These are phyloP conservation scores for Lissocephala sabroskyi DNA, from an alignment of 2,888 invertebrate genomes.

Conservation along the genomic window DNA sequence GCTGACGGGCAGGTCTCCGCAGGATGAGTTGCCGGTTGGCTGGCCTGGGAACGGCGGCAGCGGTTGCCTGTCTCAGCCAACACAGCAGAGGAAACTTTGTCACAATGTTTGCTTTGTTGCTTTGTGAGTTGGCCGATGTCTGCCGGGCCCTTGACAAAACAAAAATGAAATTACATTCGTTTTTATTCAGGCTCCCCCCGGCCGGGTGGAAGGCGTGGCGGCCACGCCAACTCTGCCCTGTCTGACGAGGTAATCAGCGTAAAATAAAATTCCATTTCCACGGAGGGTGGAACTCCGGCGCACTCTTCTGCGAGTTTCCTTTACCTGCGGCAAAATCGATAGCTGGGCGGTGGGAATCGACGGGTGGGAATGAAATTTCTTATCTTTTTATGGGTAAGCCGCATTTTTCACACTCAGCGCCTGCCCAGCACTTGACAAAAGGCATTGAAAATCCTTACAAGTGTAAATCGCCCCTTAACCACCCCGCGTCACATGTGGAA, in stretches of 20 bases:
- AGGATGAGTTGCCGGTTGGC: slow-evolving; percentile 16
- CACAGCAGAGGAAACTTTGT: slow-evolving; percentile 1
- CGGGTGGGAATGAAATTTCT: no score
- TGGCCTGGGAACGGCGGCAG: slow-evolving; percentile 40
- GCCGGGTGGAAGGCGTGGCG: not conserved
- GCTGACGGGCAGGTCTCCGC: no score
- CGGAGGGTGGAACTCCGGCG: slow-evolving; percentile 21
- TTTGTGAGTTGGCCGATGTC: no score
- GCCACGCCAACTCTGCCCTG: not conserved
- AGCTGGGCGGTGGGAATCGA: no score
- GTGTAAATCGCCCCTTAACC: slow-evolving; percentile 26
- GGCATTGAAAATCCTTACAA: slow-evolving; percentile 49
- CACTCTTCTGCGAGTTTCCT: no score
- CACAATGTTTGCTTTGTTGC: slow-evolving; percentile 14
- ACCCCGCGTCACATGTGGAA: not conserved
- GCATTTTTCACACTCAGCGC: slow-evolving; percentile 28
- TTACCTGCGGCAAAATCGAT: no score
- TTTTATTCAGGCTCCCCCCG: not conserved
- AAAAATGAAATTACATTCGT: slow-evolving; percentile 50
- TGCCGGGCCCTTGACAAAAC: not conserved
- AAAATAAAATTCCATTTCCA: slow-evolving; percentile 44
- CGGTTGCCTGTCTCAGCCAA: slow-evolving; percentile 11
- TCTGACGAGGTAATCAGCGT: slow-evolving; percentile 51
- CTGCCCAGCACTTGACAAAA: slow-evolving; percentile 29
- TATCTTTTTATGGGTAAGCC: slow-evolving; percentile 38